Evolutionary conservation across 2,113 vertebrate genomes (phyloP), one percentile per base, ranked within the genome.

Genomic region (Pelusios castaneus): DNA sequence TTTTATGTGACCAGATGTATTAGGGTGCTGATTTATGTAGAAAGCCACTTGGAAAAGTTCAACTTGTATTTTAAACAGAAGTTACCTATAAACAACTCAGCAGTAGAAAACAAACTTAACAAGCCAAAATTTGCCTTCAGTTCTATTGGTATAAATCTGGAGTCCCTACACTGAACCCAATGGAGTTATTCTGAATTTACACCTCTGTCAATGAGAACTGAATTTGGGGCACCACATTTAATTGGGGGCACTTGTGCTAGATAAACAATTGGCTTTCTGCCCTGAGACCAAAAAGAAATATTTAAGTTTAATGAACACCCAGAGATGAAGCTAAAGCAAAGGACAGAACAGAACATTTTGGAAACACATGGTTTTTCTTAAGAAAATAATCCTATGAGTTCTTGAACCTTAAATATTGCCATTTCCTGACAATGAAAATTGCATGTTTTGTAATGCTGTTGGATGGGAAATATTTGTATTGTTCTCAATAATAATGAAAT

Each of bases 51-150:
- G 49, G 60, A 89, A 87, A 91, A 76, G n/a, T 89, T 92, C 5
- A 31, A 45, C 27, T 90, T 79, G 10, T 81, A 82, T 95, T 97
- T 95, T 55, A 27, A 88, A 89, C 87, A 91, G 76, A 88, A 85
- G 25, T 89, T 90, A 67, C 47, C 21, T 79, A 31, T 55, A 89
- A 87, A 87, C 22, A 96, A 56, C 2, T 2, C 75, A 96, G 79
- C n/a, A 84, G 17, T 58, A 41, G 43, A 77, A 17, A 31, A 89
- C 51, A 91, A 16, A 2, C 58, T 3, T 24, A 89, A 79, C 41
- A 25, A 87, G 52, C 56, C 5, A 80, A 82, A 84, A 83, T 91
- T 92, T 94, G 3, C 75, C 85, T 2, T 2, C 60, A n/a, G 2
- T 19, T 60, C 1, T 55, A 25, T 13, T 38, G 76, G 67, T 56